Evolutionary conservation across 1,140 invertebrate genomes (phyloP).

Genomic region (Apis dorsata): DNA sequence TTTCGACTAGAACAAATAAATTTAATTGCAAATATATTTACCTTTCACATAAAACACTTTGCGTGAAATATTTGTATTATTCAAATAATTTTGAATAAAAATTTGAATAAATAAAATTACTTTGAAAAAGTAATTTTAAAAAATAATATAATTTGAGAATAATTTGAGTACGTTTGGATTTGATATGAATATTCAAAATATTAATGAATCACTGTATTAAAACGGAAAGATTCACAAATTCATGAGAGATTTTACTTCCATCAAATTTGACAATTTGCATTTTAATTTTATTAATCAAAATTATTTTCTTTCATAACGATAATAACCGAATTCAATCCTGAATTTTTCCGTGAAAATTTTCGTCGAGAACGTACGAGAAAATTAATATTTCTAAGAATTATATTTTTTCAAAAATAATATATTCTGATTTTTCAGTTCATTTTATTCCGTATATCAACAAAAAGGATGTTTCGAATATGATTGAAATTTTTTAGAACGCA

Average conservation of each 20-base stretch:
- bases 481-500: neutral
- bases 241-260: neutral
- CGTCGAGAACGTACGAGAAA: too few relatives aligned
- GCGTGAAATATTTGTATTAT: too few relatives aligned
- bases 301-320: neutral
- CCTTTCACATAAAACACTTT: too few relatives aligned
- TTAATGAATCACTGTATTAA: neutral
- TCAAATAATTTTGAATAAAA: too few relatives aligned
- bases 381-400: neutral
- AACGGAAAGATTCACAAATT: neutral
- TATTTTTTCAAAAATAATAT: neutral
- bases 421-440: neutral
- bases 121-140: too few relatives aligned
- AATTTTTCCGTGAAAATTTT: neutral
- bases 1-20: too few relatives aligned
- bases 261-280: neutral
- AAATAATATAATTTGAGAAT: neutral
- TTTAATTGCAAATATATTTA: too few relatives aligned
- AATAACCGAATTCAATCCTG: neutral
- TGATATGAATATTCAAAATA: neutral
- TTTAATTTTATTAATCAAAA: neutral
- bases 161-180: neutral
- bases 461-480: neutral
- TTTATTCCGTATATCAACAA: neutral
- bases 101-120: too few relatives aligned